Evolutionary conservation across 1,140 invertebrate species (phyloP).

Genomic region (Drosophila bocqueti): DNA sequence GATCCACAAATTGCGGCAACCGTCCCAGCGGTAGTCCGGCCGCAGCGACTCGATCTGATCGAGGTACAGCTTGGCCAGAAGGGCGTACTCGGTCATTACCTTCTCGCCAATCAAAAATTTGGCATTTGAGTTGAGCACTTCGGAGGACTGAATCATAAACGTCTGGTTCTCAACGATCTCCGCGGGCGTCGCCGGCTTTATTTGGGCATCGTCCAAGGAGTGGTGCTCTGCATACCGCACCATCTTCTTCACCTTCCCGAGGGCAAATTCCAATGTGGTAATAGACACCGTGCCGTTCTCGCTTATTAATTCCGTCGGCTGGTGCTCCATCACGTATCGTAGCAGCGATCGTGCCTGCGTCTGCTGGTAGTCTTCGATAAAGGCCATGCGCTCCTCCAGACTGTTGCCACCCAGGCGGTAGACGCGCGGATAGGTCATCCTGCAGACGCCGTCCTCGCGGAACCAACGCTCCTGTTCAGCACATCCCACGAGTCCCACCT

Average conservation of each 20-base stretch:
- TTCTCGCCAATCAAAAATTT: slow-evolving; percentile 84
- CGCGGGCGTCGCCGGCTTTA: slow-evolving; percentile 61
- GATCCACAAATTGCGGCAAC: slow-evolving; percentile 95
- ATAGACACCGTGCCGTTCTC: slow-evolving; percentile 72
- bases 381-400: no score
- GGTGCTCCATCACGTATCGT: no score
- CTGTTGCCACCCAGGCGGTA: slow-evolving; percentile 87
- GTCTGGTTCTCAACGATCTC: slow-evolving; percentile 89
- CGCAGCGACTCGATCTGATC: slow-evolving; percentile 88
- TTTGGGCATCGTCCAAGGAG: slow-evolving; percentile 59
- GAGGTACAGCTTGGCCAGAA: slow-evolving; percentile 87
- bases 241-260: slow-evolving; percentile 77
- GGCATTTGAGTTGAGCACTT: slow-evolving; percentile 85
- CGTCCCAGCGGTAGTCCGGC: slow-evolving; percentile 87
- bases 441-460: slow-evolving; percentile 86
- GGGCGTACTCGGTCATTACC: slow-evolving; percentile 86
- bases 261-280: slow-evolving; percentile 86
- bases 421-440: slow-evolving; percentile 87
- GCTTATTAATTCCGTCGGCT: no score
- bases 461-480: slow-evolving; percentile 88
- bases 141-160: slow-evolving; percentile 87
- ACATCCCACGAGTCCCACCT: slow-evolving; percentile 87
- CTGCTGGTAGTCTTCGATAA: no score
- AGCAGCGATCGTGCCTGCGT: no score
- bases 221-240: slow-evolving; percentile 64